Evolutionary conservation across 2,888 invertebrate genomes (phyloP), one percentile per base, ranked within the genome.

Genomic region (Mythimna lalbum): DNA sequence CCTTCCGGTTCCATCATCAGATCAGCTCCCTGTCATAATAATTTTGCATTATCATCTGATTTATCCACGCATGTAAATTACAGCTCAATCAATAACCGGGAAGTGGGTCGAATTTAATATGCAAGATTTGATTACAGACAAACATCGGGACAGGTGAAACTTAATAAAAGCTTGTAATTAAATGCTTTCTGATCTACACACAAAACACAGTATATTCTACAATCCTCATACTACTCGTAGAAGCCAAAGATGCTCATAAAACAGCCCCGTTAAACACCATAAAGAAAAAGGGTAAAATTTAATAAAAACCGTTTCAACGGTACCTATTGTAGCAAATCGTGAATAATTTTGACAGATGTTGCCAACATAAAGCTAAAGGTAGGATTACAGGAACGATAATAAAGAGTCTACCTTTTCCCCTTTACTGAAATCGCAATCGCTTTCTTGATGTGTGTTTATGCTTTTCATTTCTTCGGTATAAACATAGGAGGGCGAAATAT

Each of bases 341-440:
- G 78, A 79, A 81, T 76, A 64, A 73, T 71, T 81, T 81, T 76
- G 79, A 79, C 82, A 81, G 70, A 81, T 81, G 81, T 69, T 69
- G 39, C 63, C 27, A 69, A 31, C 60, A 57, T 73, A 66, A 81
- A 76, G 55, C 49, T 66, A 63, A 69, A 47, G 50, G 69, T 64
- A 66, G 39, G 19, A 73, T 66, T 81, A 68, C 49, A 63, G 47
- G 49, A 50, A 21, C 55, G 14, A 53, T 33, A 56, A 59, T 75
- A 73, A 70, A 14, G 57, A 59, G 43, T 36, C 68, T 72, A 72
- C 74, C 78, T 72, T 76, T 76, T 63, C 36, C 23, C 63, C 21
- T 76, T 71, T 66, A 53, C 53, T 33, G 55, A 57, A 76, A 66
- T 57, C 62, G 50, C 75, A 67, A 70, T 66, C 57, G 43, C 36